Base-by-base conservation (phyloP, 2,888 invertebrate species). In the Argynnis bischoffii region DNA sequence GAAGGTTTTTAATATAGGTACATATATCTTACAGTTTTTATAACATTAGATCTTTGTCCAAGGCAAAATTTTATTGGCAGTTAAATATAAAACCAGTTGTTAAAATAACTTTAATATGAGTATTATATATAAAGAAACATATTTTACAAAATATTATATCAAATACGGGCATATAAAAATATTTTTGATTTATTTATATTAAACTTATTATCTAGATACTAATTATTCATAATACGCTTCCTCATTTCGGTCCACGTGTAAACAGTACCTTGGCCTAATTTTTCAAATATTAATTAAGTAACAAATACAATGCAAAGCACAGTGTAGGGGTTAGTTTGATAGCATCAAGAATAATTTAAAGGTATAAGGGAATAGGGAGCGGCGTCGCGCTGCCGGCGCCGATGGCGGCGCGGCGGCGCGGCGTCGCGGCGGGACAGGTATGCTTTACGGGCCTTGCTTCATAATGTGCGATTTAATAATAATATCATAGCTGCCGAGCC, bases 321-420 rank as follows among this genome's bases (percentile, higher is more conserved):
- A 75, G 47, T 48, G 65, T 72, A 72, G 72, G 76, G 79, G 67
- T 77, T 72, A 66, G 68, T 72, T 71, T 78, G 81, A 77, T 77
- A 71, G 59, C 55, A 77, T 76, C 76, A 74, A 73, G 72, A 73
- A 73, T 76, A 72, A 74, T 73, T 75, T 71, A 77, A 76, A 61
- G 66, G 70, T 69, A 70, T 71, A 72, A 47, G 73, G 78, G 78
- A 66, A 55, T 47, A 70, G 72, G 76, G 70, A 70, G 75, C 75
- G 77, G 75, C 73, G 74, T 64, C 77, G 72, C 73, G 74, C 69
- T 67, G 68, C 51, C 71, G 76, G 69, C 72, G 75, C 69, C 71
- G 64, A 64, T 72, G 71, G 72, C 75, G 68, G 72, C 73, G 75
- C 69, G 71, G 72, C 75, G 68, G 72, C 73, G 75, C 69, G 68